phyloP scores from a whole-genome alignment of 2,797 vertebrate genomes.

The Bovichtus variegatus region DNA sequence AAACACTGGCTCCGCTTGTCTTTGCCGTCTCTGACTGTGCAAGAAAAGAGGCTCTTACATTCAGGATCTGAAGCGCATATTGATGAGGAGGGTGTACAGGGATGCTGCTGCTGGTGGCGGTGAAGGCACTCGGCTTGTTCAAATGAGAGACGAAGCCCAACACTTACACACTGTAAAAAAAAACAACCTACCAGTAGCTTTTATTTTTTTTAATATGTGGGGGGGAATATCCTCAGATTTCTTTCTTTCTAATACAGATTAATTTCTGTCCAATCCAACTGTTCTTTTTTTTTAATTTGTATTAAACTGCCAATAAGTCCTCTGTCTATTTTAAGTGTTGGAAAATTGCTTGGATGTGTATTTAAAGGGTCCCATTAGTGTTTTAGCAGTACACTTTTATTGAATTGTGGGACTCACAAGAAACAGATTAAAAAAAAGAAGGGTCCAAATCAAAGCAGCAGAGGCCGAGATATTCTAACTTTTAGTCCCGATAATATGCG shows the following conservation, averaged over 20 bases:
- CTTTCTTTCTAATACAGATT: not conserved
- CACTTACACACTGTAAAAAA: slow-evolving; percentile 73
- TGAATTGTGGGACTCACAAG: not conserved
- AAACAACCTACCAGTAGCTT: slow-evolving; percentile 43
- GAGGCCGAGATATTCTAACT: not conserved
- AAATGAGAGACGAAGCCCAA: slow-evolving; percentile 59
- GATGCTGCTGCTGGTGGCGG: slow-evolving; percentile 56
- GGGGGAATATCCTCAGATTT: not conserved
- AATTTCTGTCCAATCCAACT: not conserved
- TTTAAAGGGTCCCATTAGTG: not conserved
- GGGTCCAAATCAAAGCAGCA: not conserved
- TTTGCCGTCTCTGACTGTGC: slow-evolving; percentile 43
- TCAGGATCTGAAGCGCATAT: slow-evolving; percentile 73
- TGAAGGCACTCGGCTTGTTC: slow-evolving; percentile 72
- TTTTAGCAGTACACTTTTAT: not conserved
- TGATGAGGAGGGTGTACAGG: slow-evolving; percentile 65
- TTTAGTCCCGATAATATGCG: too few species aligned
- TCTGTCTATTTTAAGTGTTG: not conserved
- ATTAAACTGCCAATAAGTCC: not conserved
- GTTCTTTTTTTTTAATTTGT: not conserved
- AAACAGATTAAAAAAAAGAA: not conserved
- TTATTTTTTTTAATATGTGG: too few species aligned
- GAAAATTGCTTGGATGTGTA: not conserved
- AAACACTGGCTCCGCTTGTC: slow-evolving; percentile 38
- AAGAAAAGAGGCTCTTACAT: slow-evolving; percentile 40